Conservation (phyloP, 2,888 invertebrate species). For the Drosophila demipolita region DNA sequence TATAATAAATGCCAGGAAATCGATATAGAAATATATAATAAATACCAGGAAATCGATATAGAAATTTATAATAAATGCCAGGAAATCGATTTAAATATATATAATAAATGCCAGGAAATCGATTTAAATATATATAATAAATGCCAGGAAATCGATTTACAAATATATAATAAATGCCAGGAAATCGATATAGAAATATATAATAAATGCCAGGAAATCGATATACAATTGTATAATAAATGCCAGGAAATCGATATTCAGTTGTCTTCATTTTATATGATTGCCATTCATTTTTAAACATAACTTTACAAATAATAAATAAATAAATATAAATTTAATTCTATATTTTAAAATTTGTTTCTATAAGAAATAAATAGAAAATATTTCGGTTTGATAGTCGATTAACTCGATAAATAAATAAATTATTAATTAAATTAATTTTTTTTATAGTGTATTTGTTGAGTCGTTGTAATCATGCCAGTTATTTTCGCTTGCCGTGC, state of each 20-base stretch:
- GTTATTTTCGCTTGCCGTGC: background rate
- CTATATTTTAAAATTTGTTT: background rate
- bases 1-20: no score
- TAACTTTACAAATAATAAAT: background rate
- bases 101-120: no score
- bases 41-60: no score
- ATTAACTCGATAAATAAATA: background rate
- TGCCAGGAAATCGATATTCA: background rate
- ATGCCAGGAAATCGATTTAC: no score
- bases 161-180: no score
- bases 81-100: no score
- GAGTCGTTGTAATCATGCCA: slow-evolving; percentile 2
- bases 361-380: background rate
- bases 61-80: no score
- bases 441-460: slow-evolving; percentile 20
- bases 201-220: no score
- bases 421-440: no score
- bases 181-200: no score
- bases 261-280: background rate
- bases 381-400: background rate
- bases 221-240: background rate
- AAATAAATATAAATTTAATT: background rate
- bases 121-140: no score
- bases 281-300: background rate
- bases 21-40: no score